Evolutionary conservation across 2,888 invertebrate genomes (phyloP), one percentile per base, ranked within the genome.

Genomic region (Ferrisia virgata): DNA sequence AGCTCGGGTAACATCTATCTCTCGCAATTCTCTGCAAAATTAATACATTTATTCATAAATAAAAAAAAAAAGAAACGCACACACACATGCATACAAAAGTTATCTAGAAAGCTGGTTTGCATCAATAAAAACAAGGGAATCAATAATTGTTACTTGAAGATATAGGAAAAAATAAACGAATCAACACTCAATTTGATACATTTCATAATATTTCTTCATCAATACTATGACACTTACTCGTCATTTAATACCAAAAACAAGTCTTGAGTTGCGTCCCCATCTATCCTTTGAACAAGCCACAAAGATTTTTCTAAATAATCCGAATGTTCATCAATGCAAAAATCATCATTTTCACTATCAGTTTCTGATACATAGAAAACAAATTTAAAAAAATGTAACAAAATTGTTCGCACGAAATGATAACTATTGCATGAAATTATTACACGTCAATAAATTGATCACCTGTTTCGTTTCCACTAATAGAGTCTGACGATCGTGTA

Each of bases 1-100:
- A 28, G 85, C 89, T 79, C 88, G 90, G 78, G 89, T 87, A 1
- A 89, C 87, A 87, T 91, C 90, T 85, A 89, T 89, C 88, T 91
- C 92, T 85, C 89, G 90, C 53, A 92, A 89, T 86, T 90, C 89
- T 58, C 90, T 90, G 39, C 86, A 88, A n/a, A 6, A 43, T 39
- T 2, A 39, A 28, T 13, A 82, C n/a, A 76, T 53, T 33, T 1
- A n/a, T n/a, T 15, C 9, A 47, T 84, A 82, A 40, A 31, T 64
- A 40, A 40, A 40, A 8, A 28, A 22, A n/a, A 53, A 79, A n/a
- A n/a, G n/a, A n/a, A n/a, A n/a, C n/a, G n/a, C n/a, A n/a, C n/a
- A n/a, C n/a, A n/a, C n/a, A n/a, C n/a, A n/a, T n/a, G n/a, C n/a
- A n/a, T n/a, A n/a, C n/a, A n/a, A n/a, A n/a, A n/a, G n/a, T n/a